A percentile compares a stretch with the other conserved stretches of the same genome.
Conservation (phyloP, 2,797 vertebrate species). For the Sebastes dallii region DNA sequence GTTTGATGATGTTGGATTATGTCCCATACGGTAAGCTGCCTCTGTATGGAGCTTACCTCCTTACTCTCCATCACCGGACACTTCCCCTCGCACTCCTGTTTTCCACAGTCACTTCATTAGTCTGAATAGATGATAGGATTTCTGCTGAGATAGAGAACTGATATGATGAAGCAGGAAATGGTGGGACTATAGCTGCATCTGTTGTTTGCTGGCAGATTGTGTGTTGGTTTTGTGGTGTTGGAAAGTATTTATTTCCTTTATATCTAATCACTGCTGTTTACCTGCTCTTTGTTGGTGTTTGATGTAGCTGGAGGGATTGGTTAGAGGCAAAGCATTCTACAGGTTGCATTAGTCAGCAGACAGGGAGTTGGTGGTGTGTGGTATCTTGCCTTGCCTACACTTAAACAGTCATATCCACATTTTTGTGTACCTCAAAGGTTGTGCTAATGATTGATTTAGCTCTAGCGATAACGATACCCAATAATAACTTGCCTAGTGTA, state of each 20-base stretch:
- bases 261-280: constrained; percentile 40
- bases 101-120: constrained; percentile 60
- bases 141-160: constrained; percentile 45
- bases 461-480: constrained; percentile 40
- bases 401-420: constrained; percentile 27
- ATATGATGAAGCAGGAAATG: constrained; percentile 51
- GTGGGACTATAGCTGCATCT: constrained; percentile 9
- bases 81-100: constrained; percentile 34
- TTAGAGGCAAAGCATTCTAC: constrained; percentile 17
- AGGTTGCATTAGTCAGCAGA: constrained; percentile 41
- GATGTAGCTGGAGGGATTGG: background rate
- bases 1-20: constrained; percentile 63
- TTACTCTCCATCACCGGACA: constrained; percentile 15
- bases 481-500: constrained; percentile 8
- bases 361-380: background rate
- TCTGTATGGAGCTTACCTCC: constrained; percentile 15
- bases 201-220: background rate
- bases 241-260: constrained; percentile 24
- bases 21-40: constrained; percentile 40
- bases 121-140: constrained; percentile 47
- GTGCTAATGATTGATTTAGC: constrained; percentile 61
- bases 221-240: constrained; percentile 10
- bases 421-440: constrained; percentile 37
- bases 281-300: constrained; percentile 31
- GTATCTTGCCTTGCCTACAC: background rate